A percentile compares a stretch with the other conserved stretches of the same genome.
phyloP scores from a whole-genome alignment of 2,888 invertebrate genomes.

The Erebia ligea region DNA sequence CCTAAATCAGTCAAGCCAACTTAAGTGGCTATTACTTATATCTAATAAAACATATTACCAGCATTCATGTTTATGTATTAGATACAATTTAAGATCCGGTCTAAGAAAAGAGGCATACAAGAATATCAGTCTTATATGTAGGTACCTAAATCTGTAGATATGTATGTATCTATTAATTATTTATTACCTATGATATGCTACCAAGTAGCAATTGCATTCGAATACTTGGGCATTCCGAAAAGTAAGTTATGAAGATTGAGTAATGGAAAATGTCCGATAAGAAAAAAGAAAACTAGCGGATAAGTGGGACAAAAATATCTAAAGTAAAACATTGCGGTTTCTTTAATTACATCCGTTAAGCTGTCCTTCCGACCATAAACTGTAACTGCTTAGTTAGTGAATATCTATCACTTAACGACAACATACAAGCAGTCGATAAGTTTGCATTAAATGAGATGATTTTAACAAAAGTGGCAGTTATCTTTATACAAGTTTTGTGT shows the following conservation, averaged over 20 bases:
- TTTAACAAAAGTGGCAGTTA: conserved; percentile 15
- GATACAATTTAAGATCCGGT: conserved; percentile 23
- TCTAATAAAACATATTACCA: conserved; percentile 13
- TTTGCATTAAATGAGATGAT: conserved; percentile 24
- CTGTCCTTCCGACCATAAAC: conserved; percentile 45
- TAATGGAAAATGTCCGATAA: not conserved
- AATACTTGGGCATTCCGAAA: no score
- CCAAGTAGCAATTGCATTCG: no score
- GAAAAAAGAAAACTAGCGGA: conserved; percentile 18
- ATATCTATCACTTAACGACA: conserved; percentile 20
- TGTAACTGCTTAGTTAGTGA: conserved; percentile 30
- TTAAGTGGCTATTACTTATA: conserved; percentile 40
- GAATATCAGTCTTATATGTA: not conserved
- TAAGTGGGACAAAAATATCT: conserved; percentile 53
- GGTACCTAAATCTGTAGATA: not conserved
- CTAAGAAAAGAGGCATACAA: not conserved
- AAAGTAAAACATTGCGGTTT: conserved; percentile 65
- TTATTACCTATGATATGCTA: no score
- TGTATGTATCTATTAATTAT: not conserved
- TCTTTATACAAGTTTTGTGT: conserved; percentile 17
- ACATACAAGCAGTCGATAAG: conserved; percentile 13
- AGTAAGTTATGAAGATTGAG: no score
- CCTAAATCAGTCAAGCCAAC: conserved; percentile 58
- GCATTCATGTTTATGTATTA: conserved; percentile 6
- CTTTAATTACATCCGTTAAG: conserved; percentile 70